Evolutionary conservation across 2,797 vertebrate genomes (phyloP).

Genomic region (Brachyrhaphis roseni): DNA sequence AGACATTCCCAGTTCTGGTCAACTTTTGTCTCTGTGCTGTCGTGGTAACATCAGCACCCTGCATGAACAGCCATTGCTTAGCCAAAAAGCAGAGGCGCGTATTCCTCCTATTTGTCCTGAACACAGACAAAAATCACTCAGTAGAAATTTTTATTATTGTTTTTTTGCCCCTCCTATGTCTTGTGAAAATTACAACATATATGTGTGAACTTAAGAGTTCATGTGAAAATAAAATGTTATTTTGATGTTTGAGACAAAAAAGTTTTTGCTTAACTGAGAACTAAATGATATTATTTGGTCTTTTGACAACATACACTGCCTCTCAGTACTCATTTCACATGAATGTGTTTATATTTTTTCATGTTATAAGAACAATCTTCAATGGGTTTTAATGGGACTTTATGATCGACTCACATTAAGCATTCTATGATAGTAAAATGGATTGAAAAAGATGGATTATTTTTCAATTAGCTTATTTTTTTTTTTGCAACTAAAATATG

Average conservation of each 20-base stretch:
- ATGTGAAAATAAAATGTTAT: conserved; percentile 35
- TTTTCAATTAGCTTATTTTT: not conserved
- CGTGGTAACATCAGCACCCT: conserved; percentile 72
- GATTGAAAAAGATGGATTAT: not conserved
- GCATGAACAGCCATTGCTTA: conserved; percentile 72
- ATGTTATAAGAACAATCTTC: not conserved
- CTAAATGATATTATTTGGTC: not conserved
- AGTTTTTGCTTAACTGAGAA: not conserved
- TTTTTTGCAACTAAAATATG: not conserved
- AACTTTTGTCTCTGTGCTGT: conserved; percentile 84
- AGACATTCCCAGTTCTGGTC: conserved; percentile 80
- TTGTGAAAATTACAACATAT: conserved; percentile 21
- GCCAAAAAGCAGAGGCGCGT: conserved; percentile 58
- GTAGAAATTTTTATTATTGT: not conserved
- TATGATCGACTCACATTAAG: not conserved
- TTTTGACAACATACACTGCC: not conserved
- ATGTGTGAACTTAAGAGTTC: conserved; percentile 11
- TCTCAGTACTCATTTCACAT: not conserved
- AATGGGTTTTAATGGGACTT: not conserved
- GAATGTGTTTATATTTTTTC: not conserved
- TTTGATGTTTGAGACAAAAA: conserved; percentile 11
- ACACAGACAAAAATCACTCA: conserved; percentile 22
- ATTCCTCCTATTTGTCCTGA: conserved; percentile 43
- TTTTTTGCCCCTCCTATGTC: not conserved
- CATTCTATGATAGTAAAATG: not conserved